Evolutionary conservation across 2,888 invertebrate species (phyloP), one percentile per base, ranked within the genome.

Genomic region (Galerucella calmariensis): DNA sequence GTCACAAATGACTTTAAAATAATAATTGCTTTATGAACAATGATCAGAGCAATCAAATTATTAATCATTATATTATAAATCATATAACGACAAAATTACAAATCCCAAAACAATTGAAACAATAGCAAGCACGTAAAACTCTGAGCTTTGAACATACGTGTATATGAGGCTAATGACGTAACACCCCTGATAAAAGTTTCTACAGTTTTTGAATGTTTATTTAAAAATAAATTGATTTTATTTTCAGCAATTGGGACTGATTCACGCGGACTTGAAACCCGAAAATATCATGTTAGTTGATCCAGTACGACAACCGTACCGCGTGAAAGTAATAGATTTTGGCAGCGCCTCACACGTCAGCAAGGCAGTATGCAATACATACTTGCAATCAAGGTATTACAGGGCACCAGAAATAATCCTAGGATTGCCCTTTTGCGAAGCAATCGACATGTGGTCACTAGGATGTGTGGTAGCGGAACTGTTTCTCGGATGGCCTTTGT

Each of bases 231-330:
- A 10, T 16, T 56, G 20, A 61, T 77, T 75, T 75, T 82, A 73
- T 80, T 88, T 89, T 61, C 90, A 97, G 94, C 97, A 98, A 94
- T 92, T 99, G 86, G 99, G 99, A 81, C 91, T 99, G 85, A 99
- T 99, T 87, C 99, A 99, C 90, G 99, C 99, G 78, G 99, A 99
- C 89, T 90, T 99, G 85, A 99, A 99, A 89, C 99, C 99, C 20
- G 99, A 99, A 90, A 99, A 99, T 89, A 99, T 99, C 87, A 99
- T 99, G 99, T 89, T 99, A 88, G 99, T 99, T 81, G 99, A 99
- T 89, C 99, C 99, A 65, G 94, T 95, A 75, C 93, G 98, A 79
- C 98, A 98, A 88, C 99, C 99, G 1, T 99, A 98, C 90, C 92
- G 99, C 81, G 99, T 99, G 73, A 99, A 99, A 91, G 99, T 98